A percentile compares a stretch with the other conserved stretches of the same genome.
Conservation (phyloP, 2,113 vertebrate species). For the Lepus europaeus region DNA sequence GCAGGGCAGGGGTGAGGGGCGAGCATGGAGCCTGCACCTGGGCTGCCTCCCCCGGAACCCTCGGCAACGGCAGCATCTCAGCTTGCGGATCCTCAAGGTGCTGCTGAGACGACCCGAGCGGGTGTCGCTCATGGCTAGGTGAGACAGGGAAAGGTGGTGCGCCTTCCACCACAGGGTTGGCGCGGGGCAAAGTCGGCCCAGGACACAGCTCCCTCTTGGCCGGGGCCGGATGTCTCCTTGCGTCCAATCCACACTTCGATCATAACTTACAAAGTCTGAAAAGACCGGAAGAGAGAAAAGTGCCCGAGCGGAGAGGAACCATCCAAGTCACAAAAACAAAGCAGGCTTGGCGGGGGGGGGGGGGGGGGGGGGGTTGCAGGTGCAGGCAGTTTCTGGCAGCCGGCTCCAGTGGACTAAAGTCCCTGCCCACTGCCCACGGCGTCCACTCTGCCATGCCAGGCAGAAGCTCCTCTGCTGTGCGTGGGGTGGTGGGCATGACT, state of each 20-base stretch:
- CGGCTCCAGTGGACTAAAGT: rapidly evolving
- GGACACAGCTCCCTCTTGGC: rapidly evolving
- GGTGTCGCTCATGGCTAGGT: rapidly evolving
- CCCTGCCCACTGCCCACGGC: no score
- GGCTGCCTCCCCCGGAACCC: rapidly evolving
- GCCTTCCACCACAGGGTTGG: rapidly evolving
- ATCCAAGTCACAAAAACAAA: rapidly evolving
- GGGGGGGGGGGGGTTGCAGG: rapidly evolving
- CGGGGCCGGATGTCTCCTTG: neutral
- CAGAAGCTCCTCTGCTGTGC: no score
- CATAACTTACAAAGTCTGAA: neutral
- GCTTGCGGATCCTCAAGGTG: neutral
- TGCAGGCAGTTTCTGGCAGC: rapidly evolving
- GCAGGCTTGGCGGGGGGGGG: no score
- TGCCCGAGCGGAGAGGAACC: no score
- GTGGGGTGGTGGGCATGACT: no score
- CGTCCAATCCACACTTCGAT: neutral
- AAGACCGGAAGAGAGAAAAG: neutral
- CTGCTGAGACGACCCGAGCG: rapidly evolving
- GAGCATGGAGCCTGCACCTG: rapidly evolving
- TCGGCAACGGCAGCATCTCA: rapidly evolving
- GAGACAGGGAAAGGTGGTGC: rapidly evolving
- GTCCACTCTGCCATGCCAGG: no score
- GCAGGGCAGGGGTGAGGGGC: neutral
- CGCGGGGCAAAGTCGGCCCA: neutral